Evolutionary conservation across 2,888 invertebrate genomes (phyloP), one percentile per base, ranked within the genome.

Genomic region (Schizotus pectinicornis): DNA sequence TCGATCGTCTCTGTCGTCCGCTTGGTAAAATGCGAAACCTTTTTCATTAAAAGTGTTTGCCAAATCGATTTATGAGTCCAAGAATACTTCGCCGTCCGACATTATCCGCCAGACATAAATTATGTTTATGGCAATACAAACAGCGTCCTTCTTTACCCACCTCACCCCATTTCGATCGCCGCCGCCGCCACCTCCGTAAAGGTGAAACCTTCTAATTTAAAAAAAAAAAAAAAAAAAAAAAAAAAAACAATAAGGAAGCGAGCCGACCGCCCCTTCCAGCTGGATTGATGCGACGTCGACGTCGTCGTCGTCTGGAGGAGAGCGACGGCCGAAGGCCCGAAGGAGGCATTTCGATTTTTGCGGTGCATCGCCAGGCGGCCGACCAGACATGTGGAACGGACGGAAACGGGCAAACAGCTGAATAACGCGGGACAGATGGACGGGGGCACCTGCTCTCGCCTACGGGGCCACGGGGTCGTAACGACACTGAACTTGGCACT

Each of bases 401-500:
- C 68, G 69, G 71, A 71, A 70, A 71, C 62, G 64, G 61, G 65
- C 65, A 64, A 70, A 70, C 70, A 70, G 70, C 70, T 70, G 70
- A 70, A 57, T 45, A 39, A 36, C 50, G 56, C 56, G 67, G 57
- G 65, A 64, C 69, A 70, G 68, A 70, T 70, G 68, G 59, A 58
- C 61, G 42, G 59, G 54, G 62, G 62, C 70, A 69, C 69, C 68
- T 69, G 69, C 67, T 33, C 67, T 33, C 41, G 31, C 38, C 22
- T 14, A 32, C 41, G 33, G 45, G 33, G 41, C 53, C 47, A 22
- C 22, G 22, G 22, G 22, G 22, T 14, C 14, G 12, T 9, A 38
- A 38, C 12, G 0, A 38, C 12, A 8, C 1, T 9, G 9, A 22
- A 22, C 22, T 22, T 22, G 22, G 22, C 2, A 22, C 5, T 22